Evolutionary conservation across 2,797 vertebrate genomes (phyloP).

Genomic region (Pangasius larnaudii): DNA sequence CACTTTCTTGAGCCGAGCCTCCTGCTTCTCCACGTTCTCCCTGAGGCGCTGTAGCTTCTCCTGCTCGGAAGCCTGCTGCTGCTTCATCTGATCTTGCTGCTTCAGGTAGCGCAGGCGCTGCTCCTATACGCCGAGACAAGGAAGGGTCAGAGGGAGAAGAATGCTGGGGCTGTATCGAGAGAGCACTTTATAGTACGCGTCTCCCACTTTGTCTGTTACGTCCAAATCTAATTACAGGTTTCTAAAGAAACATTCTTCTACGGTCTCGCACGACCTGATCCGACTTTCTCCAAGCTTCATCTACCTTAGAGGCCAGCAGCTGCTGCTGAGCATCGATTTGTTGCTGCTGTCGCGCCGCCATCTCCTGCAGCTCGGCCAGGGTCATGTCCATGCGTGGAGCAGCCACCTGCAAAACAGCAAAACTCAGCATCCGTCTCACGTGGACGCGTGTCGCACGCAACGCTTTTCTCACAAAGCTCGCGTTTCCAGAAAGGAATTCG

Average conservation of each 20-base stretch:
- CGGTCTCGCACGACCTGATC: not conserved
- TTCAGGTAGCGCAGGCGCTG: conserved; percentile 90
- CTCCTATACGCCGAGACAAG: conserved; percentile 74
- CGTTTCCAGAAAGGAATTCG: conserved; percentile 6
- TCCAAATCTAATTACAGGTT: not conserved
- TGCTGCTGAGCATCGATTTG: conserved; percentile 96
- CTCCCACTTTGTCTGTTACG: not conserved
- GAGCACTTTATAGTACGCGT: not conserved
- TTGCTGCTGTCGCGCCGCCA: conserved; percentile 95
- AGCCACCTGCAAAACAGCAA: conserved; percentile 73
- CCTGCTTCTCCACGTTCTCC: conserved; percentile 90
- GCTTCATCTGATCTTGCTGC: conserved; percentile 85
- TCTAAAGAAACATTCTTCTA: not conserved
- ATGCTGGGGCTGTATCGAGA: not conserved
- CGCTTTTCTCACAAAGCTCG: conserved; percentile 2
- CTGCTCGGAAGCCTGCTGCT: conserved; percentile 85
- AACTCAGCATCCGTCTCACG: not conserved
- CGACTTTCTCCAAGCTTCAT: not conserved
- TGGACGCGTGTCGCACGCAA: not conserved
- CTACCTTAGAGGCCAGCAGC: conserved; percentile 92
- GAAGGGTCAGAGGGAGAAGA: not conserved
- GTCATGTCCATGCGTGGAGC: conserved; percentile 95
- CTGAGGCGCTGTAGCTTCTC: conserved; percentile 84
- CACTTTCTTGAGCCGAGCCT: conserved; percentile 89
- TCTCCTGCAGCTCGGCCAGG: conserved; percentile 93